phyloP scores from a whole-genome alignment of 2,888 invertebrate genomes.

The Helobdella robusta region DNA sequence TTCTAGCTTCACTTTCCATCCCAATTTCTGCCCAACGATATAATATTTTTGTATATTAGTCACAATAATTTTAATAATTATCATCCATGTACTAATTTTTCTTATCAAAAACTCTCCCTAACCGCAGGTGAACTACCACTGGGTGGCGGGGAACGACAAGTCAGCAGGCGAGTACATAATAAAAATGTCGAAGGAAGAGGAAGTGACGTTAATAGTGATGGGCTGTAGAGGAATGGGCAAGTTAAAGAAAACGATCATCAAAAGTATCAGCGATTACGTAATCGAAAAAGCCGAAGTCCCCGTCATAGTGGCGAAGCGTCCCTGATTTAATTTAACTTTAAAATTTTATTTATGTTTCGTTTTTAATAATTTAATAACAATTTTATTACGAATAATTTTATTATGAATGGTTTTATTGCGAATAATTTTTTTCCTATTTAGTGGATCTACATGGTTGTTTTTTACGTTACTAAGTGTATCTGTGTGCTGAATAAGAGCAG shows the following conservation, averaged over 20 bases:
- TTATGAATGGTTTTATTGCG: no score
- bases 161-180: slow-evolving; percentile 32
- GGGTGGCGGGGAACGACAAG: slow-evolving; percentile 29
- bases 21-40: no score
- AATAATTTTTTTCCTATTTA: no score
- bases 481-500: no score
- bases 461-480: no score
- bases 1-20: no score
- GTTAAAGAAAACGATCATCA: slow-evolving; percentile 31
- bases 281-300: slow-evolving; percentile 30
- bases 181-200: slow-evolving; percentile 24
- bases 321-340: no score
- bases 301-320: slow-evolving; percentile 31
- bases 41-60: background rate
- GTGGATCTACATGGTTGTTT: no score
- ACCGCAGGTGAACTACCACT: slow-evolving; percentile 29
- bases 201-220: slow-evolving; percentile 30
- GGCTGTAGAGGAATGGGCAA: slow-evolving; percentile 32
- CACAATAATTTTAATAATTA: background rate
- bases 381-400: no score
- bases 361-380: no score
- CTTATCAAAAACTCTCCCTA: background rate
- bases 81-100: background rate
- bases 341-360: no score
- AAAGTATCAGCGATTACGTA: slow-evolving; percentile 31